phyloP scores from a whole-genome alignment of 1,140 invertebrate genomes.

The Leptinotarsa defecta region DNA sequence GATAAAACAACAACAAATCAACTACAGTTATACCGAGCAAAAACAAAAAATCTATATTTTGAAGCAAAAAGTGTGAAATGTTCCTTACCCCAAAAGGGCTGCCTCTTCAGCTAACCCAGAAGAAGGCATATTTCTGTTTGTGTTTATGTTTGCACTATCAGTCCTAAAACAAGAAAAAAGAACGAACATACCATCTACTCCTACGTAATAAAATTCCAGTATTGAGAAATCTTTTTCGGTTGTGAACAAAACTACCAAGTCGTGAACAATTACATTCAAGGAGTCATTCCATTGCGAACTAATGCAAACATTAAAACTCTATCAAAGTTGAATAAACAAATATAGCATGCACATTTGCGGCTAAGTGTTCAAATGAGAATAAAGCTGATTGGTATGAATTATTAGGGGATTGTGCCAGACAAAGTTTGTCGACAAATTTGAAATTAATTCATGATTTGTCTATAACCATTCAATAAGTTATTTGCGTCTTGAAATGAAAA shows the following conservation, averaged over 20 bases:
- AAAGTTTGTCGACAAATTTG: too few relatives aligned
- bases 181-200: constrained; percentile 36
- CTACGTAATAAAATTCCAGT: background rate
- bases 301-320: constrained; percentile 1
- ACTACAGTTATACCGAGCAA: background rate
- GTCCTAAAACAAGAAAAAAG: constrained; percentile 63
- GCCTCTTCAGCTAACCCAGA: constrained; percentile 71
- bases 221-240: background rate
- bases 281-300: background rate
- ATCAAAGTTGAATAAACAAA: background rate
- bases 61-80: constrained; percentile 22
- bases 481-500: too few relatives aligned
- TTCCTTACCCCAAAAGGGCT: constrained; percentile 71
- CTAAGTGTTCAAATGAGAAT: too few relatives aligned
- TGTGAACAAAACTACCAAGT: background rate
- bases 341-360: background rate
- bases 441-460: too few relatives aligned
- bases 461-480: too few relatives aligned
- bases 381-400: too few relatives aligned
- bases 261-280: background rate
- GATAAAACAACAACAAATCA: background rate
- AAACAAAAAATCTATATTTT: background rate
- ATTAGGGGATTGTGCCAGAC: too few relatives aligned
- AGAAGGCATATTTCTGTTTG: constrained; percentile 65
- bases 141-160: constrained; percentile 50